These are phyloP conservation scores for Lepidocyrtinus sp. DNA, from an alignment of 2,888 invertebrate species.

Conservation along the genomic window DNA sequence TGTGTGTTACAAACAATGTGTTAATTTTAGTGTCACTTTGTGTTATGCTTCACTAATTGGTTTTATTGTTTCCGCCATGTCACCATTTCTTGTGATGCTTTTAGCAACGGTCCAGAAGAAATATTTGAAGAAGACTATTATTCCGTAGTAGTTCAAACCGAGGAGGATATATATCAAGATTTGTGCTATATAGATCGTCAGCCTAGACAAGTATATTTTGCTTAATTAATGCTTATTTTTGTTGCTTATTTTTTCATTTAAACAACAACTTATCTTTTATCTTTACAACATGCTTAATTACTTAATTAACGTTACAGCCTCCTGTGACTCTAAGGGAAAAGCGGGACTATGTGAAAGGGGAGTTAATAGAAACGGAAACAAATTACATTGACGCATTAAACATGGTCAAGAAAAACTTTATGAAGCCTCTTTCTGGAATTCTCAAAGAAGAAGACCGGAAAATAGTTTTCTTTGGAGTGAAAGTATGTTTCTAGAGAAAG, in stretches of 20 bases:
- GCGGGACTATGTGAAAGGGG: slow-evolving; percentile 92
- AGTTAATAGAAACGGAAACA: slow-evolving; percentile 95
- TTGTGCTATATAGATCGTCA: slow-evolving; percentile 78
- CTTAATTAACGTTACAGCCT: slow-evolving; percentile 47
- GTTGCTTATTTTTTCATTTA: not conserved
- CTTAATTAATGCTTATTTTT: slow-evolving; percentile 14
- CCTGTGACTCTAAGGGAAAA: slow-evolving; percentile 77
- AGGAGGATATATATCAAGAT: slow-evolving; percentile 96
- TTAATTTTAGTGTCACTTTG: too few relatives aligned
- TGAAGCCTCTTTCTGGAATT: slow-evolving; percentile 81
- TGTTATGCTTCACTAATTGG: too few relatives aligned
- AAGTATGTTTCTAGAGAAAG: slow-evolving; percentile 77
- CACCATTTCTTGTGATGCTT: slow-evolving; percentile 36
- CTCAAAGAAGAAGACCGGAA: slow-evolving; percentile 84
- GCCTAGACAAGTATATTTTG: slow-evolving; percentile 64
- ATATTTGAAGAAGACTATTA: slow-evolving; percentile 68
- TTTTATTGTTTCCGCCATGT: slow-evolving; percentile 31
- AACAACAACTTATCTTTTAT: slow-evolving; percentile 5
- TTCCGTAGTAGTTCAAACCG: slow-evolving; percentile 72
- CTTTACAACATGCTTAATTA: not conserved
- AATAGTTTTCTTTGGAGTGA: slow-evolving; percentile 91
- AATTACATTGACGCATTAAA: slow-evolving; percentile 96
- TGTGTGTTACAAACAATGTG: too few relatives aligned
- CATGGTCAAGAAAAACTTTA: slow-evolving; percentile 86
- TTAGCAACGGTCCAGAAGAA: slow-evolving; percentile 56